Base-by-base conservation (phyloP, 2,888 invertebrate species). In the Microchrysa polita region DNA sequence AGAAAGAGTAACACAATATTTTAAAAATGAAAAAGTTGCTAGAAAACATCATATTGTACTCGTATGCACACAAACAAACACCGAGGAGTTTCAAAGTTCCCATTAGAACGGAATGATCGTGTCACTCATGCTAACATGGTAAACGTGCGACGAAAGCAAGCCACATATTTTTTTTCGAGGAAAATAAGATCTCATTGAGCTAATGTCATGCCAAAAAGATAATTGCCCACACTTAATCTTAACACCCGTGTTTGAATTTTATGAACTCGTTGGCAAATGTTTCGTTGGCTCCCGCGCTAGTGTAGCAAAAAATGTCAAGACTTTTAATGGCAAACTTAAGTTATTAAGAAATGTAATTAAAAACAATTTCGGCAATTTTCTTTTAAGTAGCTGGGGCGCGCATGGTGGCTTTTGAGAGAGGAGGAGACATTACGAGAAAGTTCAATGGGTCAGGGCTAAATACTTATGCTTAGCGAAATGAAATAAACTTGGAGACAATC, bases 181-280 rank as follows among this genome's bases (percentile, higher is more conserved):
- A 40, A 69, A 69, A 55, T 34, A 69, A 69, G 57, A 40, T 40
- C 48, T 65, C 65, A 65, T 63, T 53, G 60, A 22, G 48, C 59
- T 67, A 67, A 73, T 73, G 42, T 20, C 34, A 14, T 65, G 73
- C 67, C 67, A 55, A 73, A 73, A 67, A 59, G 52, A 57, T 73
- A 59, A 73, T 65, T 67, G 57, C 73, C 20, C 14, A 18, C 73
- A 73, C 57, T 73, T 67, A 73, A 67, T 73, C 67, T 67, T 67
- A 61, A 65, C 52, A 69, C 69, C 57, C 57, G 59, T 59, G 59
- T 34, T 34, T 34, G 7, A 34, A 34, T 34, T 34, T 34, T 34
- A 34, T 34, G 12, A 44, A 55, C 20, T 14, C 48, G 48, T 20
- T 44, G 23, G 18, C 20, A 44, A 44, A 44, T 22, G 16, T 7